Evolutionary conservation across 2,888 invertebrate species (phyloP).

Genomic region (Nyleta sp.): DNA sequence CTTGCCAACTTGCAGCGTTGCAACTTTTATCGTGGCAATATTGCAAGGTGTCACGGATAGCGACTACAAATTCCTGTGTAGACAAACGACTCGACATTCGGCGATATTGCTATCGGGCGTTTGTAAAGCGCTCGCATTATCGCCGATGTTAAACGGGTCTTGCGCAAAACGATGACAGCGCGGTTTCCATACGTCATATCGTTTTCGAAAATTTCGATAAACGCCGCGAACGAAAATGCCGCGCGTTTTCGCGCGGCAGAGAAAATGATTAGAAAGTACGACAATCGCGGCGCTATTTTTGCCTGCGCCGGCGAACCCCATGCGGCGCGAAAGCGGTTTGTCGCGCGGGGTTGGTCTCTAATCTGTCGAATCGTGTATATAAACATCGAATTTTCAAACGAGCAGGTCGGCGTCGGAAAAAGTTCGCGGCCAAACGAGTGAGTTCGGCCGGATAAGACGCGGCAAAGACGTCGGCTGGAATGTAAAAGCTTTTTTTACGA

Average conservation of each 20-base stretch:
- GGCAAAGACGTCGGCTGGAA: constrained; percentile 6
- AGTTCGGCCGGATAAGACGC: constrained; percentile 2
- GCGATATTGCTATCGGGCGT: constrained; percentile 55
- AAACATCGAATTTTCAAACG: constrained; percentile 18
- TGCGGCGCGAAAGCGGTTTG: constrained; percentile 58
- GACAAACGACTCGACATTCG: constrained; percentile 60
- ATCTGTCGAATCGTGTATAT: constrained; percentile 24
- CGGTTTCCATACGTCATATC: constrained; percentile 24
- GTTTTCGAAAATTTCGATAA: constrained; percentile 36
- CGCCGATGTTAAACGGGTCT: constrained; percentile 40
- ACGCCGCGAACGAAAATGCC: not conserved
- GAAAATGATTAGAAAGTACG: constrained; percentile 57
- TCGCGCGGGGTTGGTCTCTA: constrained; percentile 36
- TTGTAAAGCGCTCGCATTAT: constrained; percentile 44
- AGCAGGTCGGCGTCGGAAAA: not conserved
- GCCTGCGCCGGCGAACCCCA: constrained; percentile 40
- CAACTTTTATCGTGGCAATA: constrained; percentile 64
- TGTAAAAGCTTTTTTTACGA: constrained; percentile 36
- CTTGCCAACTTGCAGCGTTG: constrained; percentile 51
- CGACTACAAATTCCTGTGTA: constrained; percentile 46
- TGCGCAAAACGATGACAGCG: constrained; percentile 38
- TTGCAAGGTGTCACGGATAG: constrained; percentile 62
- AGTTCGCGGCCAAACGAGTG: not conserved
- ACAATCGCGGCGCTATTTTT: constrained; percentile 46
- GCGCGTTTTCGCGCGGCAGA: constrained; percentile 6